Evolutionary conservation across 2,797 vertebrate species (phyloP), one percentile per base, ranked within the genome.

Genomic region (Catharus ustulatus): DNA sequence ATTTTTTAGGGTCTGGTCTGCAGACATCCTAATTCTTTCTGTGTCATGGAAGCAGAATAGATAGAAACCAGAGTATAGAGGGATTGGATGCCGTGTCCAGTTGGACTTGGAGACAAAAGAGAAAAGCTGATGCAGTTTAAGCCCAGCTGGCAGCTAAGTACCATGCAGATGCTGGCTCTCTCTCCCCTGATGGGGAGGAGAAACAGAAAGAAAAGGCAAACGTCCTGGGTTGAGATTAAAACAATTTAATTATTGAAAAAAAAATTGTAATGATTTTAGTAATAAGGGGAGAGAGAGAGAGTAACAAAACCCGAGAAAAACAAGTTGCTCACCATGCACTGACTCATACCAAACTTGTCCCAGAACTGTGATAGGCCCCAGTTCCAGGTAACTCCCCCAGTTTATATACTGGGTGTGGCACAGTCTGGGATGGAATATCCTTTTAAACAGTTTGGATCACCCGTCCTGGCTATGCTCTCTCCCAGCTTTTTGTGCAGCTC

Each of bases 391-490:
- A 36, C 19, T 48, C 16, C 5, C 34, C 11, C 13, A 36, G 22
- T 36, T 82, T 49, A 54, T 36, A 32, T 36, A 20, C 22, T 32
- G 11, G 3, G 2, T 52, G 23, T 61, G 46, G 68, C 21, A 40
- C 22, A 30, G 26, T 54, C 17, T 22, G 13, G 11, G 27, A 34
- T 27, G 19, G 48, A 48, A 43, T 42, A 55, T 29, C 5, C 13
- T 54, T 67, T 67, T 27, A 32, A 13, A 26, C 3, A 36, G 11
- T 55, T 68, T 19, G 10, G 9, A n/a, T 62, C 42, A 36, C 22
- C 5, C 54, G 15, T 54, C 26, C 17, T 0, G 0, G 7, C 30
- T 54, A 20, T 54, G 15, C 3, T 68, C 4, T 13, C 22, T 68
- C 42, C 13, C 34, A 49, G 36, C 5, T 48, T 36, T 55, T 55